phyloP scores from a whole-genome alignment of 2,113 vertebrate genomes.

The Equus przewalskii region DNA sequence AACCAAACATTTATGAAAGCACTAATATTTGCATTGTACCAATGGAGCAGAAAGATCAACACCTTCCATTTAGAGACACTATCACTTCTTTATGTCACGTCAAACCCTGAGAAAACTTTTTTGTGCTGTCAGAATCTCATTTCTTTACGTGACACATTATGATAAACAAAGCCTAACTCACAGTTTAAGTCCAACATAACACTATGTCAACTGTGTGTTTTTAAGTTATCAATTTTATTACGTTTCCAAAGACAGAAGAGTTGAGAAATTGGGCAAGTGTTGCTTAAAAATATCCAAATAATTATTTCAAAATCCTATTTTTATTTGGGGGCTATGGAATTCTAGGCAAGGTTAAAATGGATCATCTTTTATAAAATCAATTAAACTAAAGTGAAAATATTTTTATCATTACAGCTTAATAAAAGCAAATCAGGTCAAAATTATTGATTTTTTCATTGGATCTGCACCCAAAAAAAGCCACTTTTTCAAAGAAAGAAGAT shows the following conservation, averaged over 20 bases:
- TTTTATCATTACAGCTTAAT: not conserved
- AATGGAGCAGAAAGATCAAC: not conserved
- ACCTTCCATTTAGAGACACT: not conserved
- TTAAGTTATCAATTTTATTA: not conserved
- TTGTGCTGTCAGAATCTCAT: not conserved
- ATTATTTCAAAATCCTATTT: not conserved
- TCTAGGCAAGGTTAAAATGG: not conserved
- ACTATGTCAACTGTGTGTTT: not conserved
- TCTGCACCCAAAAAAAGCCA: not conserved
- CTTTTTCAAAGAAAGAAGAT: conserved; percentile 10
- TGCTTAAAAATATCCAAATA: conserved; percentile 50
- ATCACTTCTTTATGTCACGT: not conserved
- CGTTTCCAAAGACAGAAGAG: conserved; percentile 6
- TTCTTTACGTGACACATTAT: not conserved
- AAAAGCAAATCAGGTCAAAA: conserved; percentile 54
- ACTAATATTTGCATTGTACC: not conserved
- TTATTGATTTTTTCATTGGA: not conserved
- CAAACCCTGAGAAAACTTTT: not conserved
- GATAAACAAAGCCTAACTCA: not conserved
- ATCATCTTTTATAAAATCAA: not conserved
- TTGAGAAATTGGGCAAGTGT: not conserved
- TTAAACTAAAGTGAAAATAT: not conserved
- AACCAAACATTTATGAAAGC: not conserved
- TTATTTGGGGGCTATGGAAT: not conserved
- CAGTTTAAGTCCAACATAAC: not conserved